These are phyloP conservation scores for Xenopus borealis DNA, from an alignment of 2,113 vertebrate species.

Conservation along the genomic window DNA sequence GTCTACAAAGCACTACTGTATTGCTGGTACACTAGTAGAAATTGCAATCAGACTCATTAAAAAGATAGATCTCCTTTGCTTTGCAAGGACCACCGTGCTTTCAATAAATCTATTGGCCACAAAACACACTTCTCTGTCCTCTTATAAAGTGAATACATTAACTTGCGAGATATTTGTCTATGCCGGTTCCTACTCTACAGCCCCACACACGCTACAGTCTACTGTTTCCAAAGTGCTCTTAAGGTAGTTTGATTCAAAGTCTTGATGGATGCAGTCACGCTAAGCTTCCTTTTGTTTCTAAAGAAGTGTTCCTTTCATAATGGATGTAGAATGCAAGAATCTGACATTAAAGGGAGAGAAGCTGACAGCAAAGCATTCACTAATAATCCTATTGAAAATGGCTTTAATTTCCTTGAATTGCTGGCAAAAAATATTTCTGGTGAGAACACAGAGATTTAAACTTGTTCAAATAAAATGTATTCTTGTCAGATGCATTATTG, in stretches of 20 bases:
- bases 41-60: constrained; percentile 42
- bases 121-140: constrained; percentile 39
- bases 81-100: constrained; percentile 44
- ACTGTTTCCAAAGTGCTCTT: constrained; percentile 24
- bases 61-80: constrained; percentile 44
- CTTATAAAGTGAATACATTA: constrained; percentile 34
- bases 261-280: constrained; percentile 30
- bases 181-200: constrained; percentile 10
- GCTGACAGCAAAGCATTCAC: constrained; percentile 29
- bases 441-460: neutral
- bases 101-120: constrained; percentile 44
- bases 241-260: constrained; percentile 33
- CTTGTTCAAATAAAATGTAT: neutral
- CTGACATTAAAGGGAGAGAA: constrained; percentile 29
- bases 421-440: neutral
- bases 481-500: neutral
- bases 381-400: constrained; percentile 24
- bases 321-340: constrained; percentile 29
- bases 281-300: constrained; percentile 36
- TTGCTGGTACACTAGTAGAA: constrained; percentile 30
- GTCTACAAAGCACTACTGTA: constrained; percentile 44
- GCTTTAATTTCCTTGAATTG: constrained; percentile 19
- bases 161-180: constrained; percentile 33
- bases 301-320: constrained; percentile 23
- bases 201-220: constrained; percentile 14